phyloP scores from a whole-genome alignment of 2,113 vertebrate species.

The Oncorhynchus clarkii region DNA sequence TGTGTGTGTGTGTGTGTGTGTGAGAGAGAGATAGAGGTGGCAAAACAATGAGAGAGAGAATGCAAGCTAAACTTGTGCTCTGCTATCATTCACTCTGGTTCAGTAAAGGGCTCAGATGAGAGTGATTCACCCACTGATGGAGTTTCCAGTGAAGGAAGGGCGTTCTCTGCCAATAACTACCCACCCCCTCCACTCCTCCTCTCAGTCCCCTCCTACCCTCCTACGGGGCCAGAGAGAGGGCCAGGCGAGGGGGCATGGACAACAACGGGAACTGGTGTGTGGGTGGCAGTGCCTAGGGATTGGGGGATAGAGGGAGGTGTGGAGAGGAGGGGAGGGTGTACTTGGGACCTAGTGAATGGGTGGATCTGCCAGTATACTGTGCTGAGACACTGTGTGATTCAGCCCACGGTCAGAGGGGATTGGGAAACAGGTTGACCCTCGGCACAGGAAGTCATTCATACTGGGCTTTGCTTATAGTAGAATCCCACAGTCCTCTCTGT shows the following conservation, averaged over 20 bases:
- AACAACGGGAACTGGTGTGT: constrained; percentile 65
- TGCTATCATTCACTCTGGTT: constrained; percentile 43
- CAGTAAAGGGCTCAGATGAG: constrained; percentile 51
- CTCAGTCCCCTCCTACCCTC: constrained; percentile 31
- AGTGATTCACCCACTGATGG: constrained; percentile 72
- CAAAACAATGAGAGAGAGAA: neutral
- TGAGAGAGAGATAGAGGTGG: neutral
- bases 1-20: neutral
- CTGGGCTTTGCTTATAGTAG: neutral
- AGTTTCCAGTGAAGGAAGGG: constrained; percentile 71
- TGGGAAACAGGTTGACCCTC: constrained; percentile 66
- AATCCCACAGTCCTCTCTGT: too few species aligned
- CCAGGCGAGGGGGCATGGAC: constrained; percentile 47
- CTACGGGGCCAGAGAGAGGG: constrained; percentile 60
- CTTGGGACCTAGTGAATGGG: constrained; percentile 40
- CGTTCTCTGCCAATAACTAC: constrained; percentile 72
- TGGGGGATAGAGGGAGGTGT: constrained; percentile 14
- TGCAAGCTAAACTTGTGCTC: constrained; percentile 28
- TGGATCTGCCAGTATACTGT: constrained; percentile 51
- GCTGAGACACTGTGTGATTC: constrained; percentile 57
- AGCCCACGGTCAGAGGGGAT: constrained; percentile 7
- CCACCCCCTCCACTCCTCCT: constrained; percentile 52
- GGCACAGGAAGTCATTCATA: neutral
- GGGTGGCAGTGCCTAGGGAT: constrained; percentile 73
- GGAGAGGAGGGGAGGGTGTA: constrained; percentile 53